Percentiles rank a stretch among this genome's conserved stretches.
Conservation (phyloP, 1,140 invertebrate species). For the Anthonomus grandis region DNA sequence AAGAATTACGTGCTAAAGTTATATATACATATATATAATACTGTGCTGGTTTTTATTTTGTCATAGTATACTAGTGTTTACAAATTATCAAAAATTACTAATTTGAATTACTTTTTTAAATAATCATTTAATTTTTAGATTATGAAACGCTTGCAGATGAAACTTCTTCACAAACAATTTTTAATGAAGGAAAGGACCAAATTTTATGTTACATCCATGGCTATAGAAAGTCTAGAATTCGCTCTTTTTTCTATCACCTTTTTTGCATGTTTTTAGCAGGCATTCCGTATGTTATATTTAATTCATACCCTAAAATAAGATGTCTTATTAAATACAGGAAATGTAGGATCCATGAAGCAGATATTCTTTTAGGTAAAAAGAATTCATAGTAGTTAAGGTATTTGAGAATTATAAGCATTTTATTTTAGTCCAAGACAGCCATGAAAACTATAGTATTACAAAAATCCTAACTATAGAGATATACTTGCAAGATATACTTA, state of each 20-base stretch:
- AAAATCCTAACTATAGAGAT: slow-evolving; percentile 49
- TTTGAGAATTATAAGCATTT: neutral
- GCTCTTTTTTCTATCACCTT: slow-evolving; percentile 50
- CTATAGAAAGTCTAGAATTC: slow-evolving; percentile 49
- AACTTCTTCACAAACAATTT: slow-evolving; percentile 22
- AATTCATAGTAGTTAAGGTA: slow-evolving; percentile 2
- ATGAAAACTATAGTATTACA: slow-evolving; percentile 49
- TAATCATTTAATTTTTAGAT: slow-evolving; percentile 31
- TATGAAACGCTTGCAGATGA: slow-evolving; percentile 33
- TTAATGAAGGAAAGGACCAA: slow-evolving; percentile 46
- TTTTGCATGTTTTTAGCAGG: slow-evolving; percentile 49
- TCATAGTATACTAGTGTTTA: too few species aligned
- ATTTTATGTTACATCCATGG: slow-evolving; percentile 51
- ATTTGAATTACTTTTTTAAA: too few species aligned
- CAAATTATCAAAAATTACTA: too few species aligned
- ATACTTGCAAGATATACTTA: slow-evolving; percentile 49
- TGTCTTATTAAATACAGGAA: slow-evolving; percentile 51
- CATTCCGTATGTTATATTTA: slow-evolving; percentile 53
- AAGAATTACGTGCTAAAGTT: too few species aligned
- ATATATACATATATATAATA: too few species aligned
- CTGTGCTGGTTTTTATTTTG: too few species aligned
- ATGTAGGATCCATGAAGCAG: slow-evolving; percentile 53
- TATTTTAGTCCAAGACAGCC: slow-evolving; percentile 49
- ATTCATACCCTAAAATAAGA: slow-evolving; percentile 52
- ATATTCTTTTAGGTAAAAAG: slow-evolving; percentile 52